Evolutionary conservation across 2,888 invertebrate species (phyloP).

Genomic region (Litoditis marina): DNA sequence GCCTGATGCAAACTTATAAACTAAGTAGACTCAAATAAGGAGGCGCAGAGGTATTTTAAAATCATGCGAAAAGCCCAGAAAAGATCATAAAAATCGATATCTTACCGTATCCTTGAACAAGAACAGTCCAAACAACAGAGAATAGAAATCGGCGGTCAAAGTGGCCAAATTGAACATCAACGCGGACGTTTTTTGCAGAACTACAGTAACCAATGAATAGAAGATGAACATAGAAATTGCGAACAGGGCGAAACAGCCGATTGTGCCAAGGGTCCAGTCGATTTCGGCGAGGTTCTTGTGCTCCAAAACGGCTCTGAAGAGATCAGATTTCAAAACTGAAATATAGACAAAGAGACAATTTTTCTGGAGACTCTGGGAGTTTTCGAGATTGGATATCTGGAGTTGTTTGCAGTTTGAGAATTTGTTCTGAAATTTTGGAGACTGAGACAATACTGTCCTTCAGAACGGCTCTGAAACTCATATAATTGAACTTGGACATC

Average conservation of each 20-base stretch:
- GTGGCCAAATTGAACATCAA: conserved; percentile 79
- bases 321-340: conserved; percentile 3
- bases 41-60: too few relatives aligned
- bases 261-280: conserved; percentile 67
- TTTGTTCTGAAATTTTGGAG: too few relatives aligned
- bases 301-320: conserved; percentile 69
- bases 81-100: too few relatives aligned
- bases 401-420: neutral
- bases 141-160: conserved; percentile 80
- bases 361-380: too few relatives aligned
- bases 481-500: too few relatives aligned
- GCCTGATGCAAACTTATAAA: too few relatives aligned
- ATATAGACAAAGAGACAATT: conserved; percentile 6
- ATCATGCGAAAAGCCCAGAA: too few relatives aligned
- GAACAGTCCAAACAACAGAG: conserved; percentile 76
- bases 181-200: conserved; percentile 72
- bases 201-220: conserved; percentile 75
- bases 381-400: conserved; percentile 61
- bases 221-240: conserved; percentile 70
- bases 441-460: too few relatives aligned
- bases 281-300: conserved; percentile 72
- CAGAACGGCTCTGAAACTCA: too few relatives aligned
- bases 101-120: conserved; percentile 78
- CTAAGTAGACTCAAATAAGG: too few relatives aligned
- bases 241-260: conserved; percentile 64